Evolutionary conservation across 2,113 vertebrate species (phyloP), one percentile per base, ranked within the genome.

Genomic region (Oryzias melastigma): DNA sequence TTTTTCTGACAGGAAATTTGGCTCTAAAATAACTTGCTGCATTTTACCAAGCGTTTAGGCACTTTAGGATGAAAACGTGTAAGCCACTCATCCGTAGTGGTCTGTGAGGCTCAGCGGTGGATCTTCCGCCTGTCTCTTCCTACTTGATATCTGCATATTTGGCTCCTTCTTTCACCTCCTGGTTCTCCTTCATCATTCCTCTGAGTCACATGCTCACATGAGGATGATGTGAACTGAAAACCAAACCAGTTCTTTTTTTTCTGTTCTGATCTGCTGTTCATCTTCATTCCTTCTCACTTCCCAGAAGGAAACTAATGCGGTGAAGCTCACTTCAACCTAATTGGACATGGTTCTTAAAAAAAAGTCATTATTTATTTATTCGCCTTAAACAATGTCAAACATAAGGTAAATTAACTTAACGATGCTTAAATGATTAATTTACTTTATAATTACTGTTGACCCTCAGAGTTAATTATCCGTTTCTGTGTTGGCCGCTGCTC

Each of bases 131-230:
- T 5, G 43, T 54, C 18, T 74, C 74, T 63, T 29, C 42, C 18
- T 60, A 48, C 46, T 18, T n/a, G 59, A 14, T 67, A 73, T 52
- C 44, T 3, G 10, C 52, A 13, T 62, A 7, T 47, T 57, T 48
- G 25, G 47, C 25, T 16, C 40, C 44, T 18, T 49, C 57, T 29
- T 27, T 40, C 68, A 15, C 41, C 47, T 49, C 54, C 41, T 46
- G 7, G 25, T 44, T 3, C 46, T 59, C 52, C 50, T 67, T 41
- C 41, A 62, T 75, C 68, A 84, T 71, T 86, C 56, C 65, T 73
- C 51, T 79, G 68, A 80, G 77, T 89, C 83, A 83, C 68, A 81
- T 73, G 78, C 66, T 71, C 14, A 73, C 52, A 77, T 75, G 58
- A 85, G 55, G 68, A 64, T 69, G 68, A 46, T 49, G 12, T 60